phyloP scores from a whole-genome alignment of 2,888 invertebrate species.

The Dendrolimus houi region DNA sequence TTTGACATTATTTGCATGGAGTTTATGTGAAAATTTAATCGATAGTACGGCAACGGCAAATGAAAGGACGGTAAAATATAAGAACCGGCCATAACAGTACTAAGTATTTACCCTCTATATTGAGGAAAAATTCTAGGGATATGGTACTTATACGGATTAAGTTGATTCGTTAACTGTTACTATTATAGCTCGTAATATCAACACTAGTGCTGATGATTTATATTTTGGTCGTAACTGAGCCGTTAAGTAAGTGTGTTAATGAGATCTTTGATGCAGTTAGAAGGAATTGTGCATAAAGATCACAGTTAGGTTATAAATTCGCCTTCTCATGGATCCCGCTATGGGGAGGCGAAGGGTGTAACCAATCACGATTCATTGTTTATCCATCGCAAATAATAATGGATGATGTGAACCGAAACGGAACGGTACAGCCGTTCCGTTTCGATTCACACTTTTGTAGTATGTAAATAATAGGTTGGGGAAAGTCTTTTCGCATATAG shows the following conservation, averaged over 20 bases:
- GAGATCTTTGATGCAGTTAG: not conserved
- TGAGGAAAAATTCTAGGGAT: too few species aligned
- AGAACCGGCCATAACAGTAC: too few species aligned
- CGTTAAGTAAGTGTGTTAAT: not conserved
- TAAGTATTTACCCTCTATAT: too few species aligned
- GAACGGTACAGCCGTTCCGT: too few species aligned
- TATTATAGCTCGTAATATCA: slow-evolving; percentile 1
- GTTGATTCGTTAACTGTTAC: not conserved
- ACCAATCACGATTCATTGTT: slow-evolving; percentile 66
- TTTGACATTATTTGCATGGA: too few species aligned
- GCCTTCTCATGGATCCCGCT: slow-evolving; percentile 51
- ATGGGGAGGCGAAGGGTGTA: slow-evolving; percentile 52
- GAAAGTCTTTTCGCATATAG: too few species aligned
- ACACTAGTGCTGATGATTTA: slow-evolving; percentile 1
- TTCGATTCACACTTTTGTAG: too few species aligned
- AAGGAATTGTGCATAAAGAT: slow-evolving; percentile 30
- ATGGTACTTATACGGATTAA: too few species aligned
- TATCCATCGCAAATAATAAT: slow-evolving; percentile 55
- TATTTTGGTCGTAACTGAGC: not conserved
- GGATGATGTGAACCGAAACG: slow-evolving; percentile 4
- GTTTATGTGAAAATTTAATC: too few species aligned
- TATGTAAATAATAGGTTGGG: too few species aligned
- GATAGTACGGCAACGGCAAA: too few species aligned
- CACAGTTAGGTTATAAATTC: slow-evolving; percentile 63
- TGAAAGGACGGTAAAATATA: too few species aligned